phyloP scores from a whole-genome alignment of 2,888 invertebrate species.

The Apamea epomidion region DNA sequence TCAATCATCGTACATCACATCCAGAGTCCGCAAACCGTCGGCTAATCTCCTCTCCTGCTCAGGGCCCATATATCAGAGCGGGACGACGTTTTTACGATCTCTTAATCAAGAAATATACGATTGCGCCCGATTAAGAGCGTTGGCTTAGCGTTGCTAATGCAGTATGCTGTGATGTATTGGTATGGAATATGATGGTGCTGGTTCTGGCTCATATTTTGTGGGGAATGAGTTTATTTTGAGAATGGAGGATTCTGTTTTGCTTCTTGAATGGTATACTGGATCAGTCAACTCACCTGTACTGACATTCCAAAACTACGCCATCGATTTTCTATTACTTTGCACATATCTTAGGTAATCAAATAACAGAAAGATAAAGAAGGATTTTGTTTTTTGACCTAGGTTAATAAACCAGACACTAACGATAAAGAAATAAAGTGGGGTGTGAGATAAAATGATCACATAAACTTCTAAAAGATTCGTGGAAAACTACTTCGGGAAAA shows the following conservation, averaged over 20 bases:
- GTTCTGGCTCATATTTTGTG: slow-evolving; percentile 32
- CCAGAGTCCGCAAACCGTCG: slow-evolving; percentile 70
- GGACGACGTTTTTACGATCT: slow-evolving; percentile 88
- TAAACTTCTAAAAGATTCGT: neutral
- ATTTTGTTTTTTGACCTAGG: neutral
- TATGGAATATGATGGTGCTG: slow-evolving; percentile 31
- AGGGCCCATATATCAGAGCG: slow-evolving; percentile 81
- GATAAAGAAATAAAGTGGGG: neutral
- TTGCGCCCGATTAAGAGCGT: slow-evolving; percentile 85
- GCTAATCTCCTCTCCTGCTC: slow-evolving; percentile 80
- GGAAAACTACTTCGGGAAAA: neutral
- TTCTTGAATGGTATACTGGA: neutral
- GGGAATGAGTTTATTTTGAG: slow-evolving; percentile 26
- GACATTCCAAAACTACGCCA: neutral
- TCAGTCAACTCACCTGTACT: neutral
- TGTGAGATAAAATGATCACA: neutral
- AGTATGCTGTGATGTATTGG: slow-evolving; percentile 80
- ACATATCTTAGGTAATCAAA: neutral
- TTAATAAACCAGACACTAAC: neutral
- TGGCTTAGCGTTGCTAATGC: slow-evolving; percentile 86
- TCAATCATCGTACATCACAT: slow-evolving; percentile 68
- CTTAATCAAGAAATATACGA: slow-evolving; percentile 88
- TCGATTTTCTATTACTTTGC: neutral
- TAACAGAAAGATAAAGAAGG: neutral
- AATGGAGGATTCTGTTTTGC: neutral